Base-by-base conservation (phyloP, 2,888 invertebrate species). In the Drosophila fulvimacula region DNA sequence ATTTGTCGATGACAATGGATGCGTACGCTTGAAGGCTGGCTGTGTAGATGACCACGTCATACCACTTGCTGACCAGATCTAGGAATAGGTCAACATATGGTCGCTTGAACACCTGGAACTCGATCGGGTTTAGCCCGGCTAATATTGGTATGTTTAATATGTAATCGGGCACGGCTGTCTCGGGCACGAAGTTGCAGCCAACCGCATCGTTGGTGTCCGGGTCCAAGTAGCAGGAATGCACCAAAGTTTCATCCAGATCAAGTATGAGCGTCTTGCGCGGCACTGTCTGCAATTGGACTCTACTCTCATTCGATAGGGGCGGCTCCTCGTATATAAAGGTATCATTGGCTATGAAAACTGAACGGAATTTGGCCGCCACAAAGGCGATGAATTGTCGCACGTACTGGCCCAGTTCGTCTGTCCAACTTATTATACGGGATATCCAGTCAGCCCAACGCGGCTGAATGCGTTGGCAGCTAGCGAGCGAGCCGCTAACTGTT, bases 11-110 rank as follows among this genome's bases (percentile, higher is more conserved):
- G 3, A 84, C 84, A 10, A 42, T 52, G 0, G 67, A 49, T 13
- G 84, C 84, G 24, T 84, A 84, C 1, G 61, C 49, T 52, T 84
- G 84, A 13, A 84, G 19, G 55, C 84, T 87, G 44, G 84, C 84
- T 15, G 84, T 84, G 15, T 76, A 84, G 27, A 84, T 71, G 7
- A 73, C 84, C 27, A 84, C 10, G n/a, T 84, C 80, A 5, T 84
- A 84, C 84, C 84, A 84, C n/a, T 69, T 69, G 58, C 67, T 52
- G 0, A 82, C 84, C n/a, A 59, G 53, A 5, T 64, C 51, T 0
- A 84, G 44, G 41, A 84, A 84, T 6, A 36, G 17, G 24, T 84
- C 87, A 6, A 84, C 84, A 38, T 73, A 56, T 0, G 84, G 84
- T 1, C 84, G 74, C 53, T 84, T 84, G 48, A 49, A 84, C 4